phyloP scores from a whole-genome alignment of 2,113 vertebrate genomes.

The Syrrhaptes paradoxus region DNA sequence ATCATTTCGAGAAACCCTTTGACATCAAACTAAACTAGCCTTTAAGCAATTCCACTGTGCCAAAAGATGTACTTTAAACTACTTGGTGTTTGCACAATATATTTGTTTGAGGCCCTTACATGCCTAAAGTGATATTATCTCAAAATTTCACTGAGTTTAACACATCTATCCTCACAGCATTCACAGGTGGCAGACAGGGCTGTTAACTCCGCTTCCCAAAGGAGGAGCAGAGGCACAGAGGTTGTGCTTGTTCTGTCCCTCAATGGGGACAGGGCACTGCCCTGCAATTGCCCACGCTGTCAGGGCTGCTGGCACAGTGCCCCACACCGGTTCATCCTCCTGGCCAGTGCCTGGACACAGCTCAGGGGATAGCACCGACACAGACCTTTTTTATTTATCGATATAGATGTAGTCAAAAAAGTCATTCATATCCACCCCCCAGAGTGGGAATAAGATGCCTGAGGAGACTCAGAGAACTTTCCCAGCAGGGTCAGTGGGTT shows the following conservation, averaged over 20 bases:
- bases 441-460: not conserved
- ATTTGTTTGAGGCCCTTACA: not conserved
- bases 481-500: not conserved
- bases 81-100: not conserved
- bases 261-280: not conserved
- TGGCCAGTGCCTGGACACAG: not conserved
- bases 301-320: accelerated
- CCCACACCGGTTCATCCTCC: not conserved
- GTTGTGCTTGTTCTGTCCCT: not conserved
- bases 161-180: not conserved
- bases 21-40: not conserved
- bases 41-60: not conserved
- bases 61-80: not conserved
- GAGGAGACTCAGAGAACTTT: not conserved
- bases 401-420: not conserved
- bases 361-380: not conserved
- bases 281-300: accelerated
- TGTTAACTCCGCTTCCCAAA: not conserved
- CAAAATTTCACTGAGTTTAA: not conserved
- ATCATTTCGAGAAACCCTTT: slow-evolving; percentile 20
- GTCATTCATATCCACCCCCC: not conserved
- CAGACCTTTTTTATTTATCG: not conserved
- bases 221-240: not conserved
- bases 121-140: not conserved
- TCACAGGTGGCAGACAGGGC: not conserved